Evolutionary conservation across 2,113 vertebrate species (phyloP), one percentile per base, ranked within the genome.

Genomic region (Nycticebus coucang): DNA sequence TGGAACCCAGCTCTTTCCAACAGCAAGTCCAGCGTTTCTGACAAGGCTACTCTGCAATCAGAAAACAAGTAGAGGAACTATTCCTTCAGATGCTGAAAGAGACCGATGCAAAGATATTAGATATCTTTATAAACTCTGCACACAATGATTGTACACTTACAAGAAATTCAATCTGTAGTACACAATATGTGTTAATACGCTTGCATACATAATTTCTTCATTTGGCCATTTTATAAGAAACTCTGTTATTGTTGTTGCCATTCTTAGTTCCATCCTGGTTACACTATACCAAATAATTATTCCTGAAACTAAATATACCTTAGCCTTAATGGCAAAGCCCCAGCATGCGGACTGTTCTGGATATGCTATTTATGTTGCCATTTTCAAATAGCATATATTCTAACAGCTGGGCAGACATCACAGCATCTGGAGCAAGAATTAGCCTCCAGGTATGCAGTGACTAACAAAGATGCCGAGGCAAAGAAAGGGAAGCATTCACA

Each of bases 81-180:
- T 1, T 35, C 4, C 14, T 96, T 92, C 26, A 77, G 28, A 86
- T 80, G n/a, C 8, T 45, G 77, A 93, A 79, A 62, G 15, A 59
- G 45, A 12, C 6, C 13, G 18, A 53, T 69, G 11, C 14, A 95
- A 80, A 41, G 91, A 95, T 97, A 97, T 87, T 53, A 95, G 45
- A 77, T 28, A 96, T 55, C 35, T 74, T 96, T 96, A 74, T 37
- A 97, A 97, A 86, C 86, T 97, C 97, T 96, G 68, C 78, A 95
- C 77, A 86, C 13, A 81, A 41, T 78, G 21, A 88, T 15, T 79
- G 11, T 45, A 64, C 1, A 19, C 33, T 91, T 57, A 91, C 41
- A 95, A 57, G 28, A 66, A 97, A 97, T 95, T 89, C 22, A 68
- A 90, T 97, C 90, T 91, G n/a, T 21, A 4, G 13, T 21, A 45